Conservation (phyloP, 30 jellyfish, hydroid and myxozoan genomes). For the Aurelia aurita complex sp. Pacific region DNA sequence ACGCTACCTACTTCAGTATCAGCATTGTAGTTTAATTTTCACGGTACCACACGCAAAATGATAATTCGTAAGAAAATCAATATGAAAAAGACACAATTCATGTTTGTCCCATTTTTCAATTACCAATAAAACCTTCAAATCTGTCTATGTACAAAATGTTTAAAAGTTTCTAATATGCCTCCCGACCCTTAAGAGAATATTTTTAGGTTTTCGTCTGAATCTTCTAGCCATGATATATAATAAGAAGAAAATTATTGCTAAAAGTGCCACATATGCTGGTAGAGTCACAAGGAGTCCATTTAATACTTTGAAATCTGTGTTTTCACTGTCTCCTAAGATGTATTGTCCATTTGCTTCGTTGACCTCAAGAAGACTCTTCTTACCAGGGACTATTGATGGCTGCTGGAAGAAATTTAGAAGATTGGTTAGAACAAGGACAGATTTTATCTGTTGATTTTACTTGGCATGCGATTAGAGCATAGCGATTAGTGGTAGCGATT, state of each 20-base stretch:
- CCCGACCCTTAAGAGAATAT: conserved; percentile 30
- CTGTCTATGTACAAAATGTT: conserved; percentile 42
- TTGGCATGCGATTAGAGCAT: too few species aligned
- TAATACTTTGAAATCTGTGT: conserved; percentile 38
- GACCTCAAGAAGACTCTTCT: conserved; percentile 47
- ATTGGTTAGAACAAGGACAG: too few species aligned
- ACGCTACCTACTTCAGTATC: too few species aligned
- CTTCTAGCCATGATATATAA: conserved; percentile 47
- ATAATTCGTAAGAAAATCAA: too few species aligned
- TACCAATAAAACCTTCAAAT: neutral
- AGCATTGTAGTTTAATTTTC: too few species aligned
- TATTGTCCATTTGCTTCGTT: conserved; percentile 4
- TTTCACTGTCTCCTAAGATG: conserved; percentile 53
- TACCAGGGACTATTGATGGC: conserved; percentile 38
- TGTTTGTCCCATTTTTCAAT: neutral
- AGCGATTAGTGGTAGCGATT: too few species aligned
- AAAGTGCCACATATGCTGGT: conserved; percentile 64
- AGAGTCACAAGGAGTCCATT: conserved; percentile 48
- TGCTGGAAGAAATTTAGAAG: conserved; percentile 19
- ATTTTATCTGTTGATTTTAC: too few species aligned
- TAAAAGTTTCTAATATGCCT: conserved; percentile 49
- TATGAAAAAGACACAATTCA: too few species aligned
- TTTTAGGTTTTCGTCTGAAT: conserved; percentile 35
- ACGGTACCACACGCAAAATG: too few species aligned
- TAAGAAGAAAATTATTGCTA: conserved; percentile 39